Base-by-base conservation (phyloP, 2,888 invertebrate genomes). In the Frankliniella fusca region DNA sequence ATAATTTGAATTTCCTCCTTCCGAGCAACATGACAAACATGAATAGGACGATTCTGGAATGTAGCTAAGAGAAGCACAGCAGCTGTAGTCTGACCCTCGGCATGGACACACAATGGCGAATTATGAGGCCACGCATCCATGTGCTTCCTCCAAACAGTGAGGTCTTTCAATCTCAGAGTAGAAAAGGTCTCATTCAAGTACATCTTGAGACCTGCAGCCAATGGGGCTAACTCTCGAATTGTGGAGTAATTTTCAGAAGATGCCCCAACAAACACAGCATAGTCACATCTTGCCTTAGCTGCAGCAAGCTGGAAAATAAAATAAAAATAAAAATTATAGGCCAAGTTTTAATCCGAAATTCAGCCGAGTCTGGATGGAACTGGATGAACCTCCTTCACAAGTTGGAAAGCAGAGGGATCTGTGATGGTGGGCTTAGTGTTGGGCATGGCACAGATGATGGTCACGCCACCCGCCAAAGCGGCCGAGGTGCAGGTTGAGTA, bases 171-270 rank as follows among this genome's bases (percentile, higher is more conserved):
- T 86, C 92, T 92, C 15, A 99, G 89, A 0, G 97, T 97, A 3
- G 97, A 95, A 87, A 94, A 99, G 0, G 99, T 99, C 87, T 97
- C 94, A 87, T 99, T 99, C 0, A 99, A 91, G 88, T 99, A 99
- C 97, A 99, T 98, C 90, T 99, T 99, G 12, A 99, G 90, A 15
- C 94, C 95, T 3, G 96, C 96, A 1, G 94, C 94, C 86, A 93
- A 91, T 0, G 93, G 90, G 0, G 95, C 95, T 82, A 98, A 88
- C 86, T 97, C 94, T 0, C 92, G 89, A 49, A 94, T 91, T 1
- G 91, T 90, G 5, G 91, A 90, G 86, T 91, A 92, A 88, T 99
- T 99, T 65, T 91, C 92, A 9, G 93, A 92, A 0, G 97, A 96
- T 12, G 99, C 99, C 2, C 99, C 99, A 48, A 97, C 91, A 88